Percentiles rank a stretch among this genome's conserved stretches.
Evolutionary conservation across 2,113 vertebrate genomes (phyloP).

Genomic region (Elgaria multicarinata): DNA sequence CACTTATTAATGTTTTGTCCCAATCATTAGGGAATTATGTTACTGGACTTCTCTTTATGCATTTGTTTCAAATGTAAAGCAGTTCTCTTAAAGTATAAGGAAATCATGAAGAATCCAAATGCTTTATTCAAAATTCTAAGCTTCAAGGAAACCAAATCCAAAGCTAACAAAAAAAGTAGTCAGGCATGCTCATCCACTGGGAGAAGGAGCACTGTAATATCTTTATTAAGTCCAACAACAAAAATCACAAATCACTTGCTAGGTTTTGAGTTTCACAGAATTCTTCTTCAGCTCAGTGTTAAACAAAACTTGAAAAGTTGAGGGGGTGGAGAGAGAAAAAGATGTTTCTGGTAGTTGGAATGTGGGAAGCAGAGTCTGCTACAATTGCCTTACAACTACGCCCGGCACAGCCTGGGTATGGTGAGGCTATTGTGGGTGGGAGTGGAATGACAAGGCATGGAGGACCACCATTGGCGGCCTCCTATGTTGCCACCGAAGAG

Average conservation of each 20-base stretch:
- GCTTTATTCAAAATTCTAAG: neutral
- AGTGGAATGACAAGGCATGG: too few species aligned
- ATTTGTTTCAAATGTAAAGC: neutral
- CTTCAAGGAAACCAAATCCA: neutral
- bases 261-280: neutral
- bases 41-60: too few species aligned
- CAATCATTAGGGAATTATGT: neutral
- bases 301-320: neutral
- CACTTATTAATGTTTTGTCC: neutral
- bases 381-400: too few species aligned
- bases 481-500: too few species aligned
- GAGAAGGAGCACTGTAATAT: neutral
- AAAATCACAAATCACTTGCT: neutral
- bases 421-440: too few species aligned
- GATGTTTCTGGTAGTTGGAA: neutral
- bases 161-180: neutral
- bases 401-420: too few species aligned
- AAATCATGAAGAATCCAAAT: neutral
- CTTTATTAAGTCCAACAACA: neutral
- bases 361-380: neutral
- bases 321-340: neutral
- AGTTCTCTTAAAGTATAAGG: neutral
- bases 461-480: too few species aligned
- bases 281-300: neutral
- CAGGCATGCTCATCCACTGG: neutral